phyloP scores from a whole-genome alignment of 2,113 vertebrate genomes.

The Cololabis saira region DNA sequence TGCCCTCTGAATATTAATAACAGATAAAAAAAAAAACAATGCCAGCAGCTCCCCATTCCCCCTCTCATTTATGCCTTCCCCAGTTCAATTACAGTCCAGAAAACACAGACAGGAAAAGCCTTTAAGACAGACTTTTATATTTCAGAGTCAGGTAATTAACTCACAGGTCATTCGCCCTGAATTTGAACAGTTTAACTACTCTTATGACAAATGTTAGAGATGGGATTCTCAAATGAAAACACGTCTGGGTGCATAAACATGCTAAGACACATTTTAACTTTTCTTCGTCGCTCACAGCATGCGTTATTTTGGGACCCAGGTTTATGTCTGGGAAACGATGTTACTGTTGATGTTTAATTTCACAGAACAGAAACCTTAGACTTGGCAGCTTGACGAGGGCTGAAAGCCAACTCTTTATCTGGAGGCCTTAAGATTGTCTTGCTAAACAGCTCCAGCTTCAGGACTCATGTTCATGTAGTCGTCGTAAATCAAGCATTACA shows the following conservation, averaged over 20 bases:
- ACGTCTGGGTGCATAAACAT: constrained; percentile 5
- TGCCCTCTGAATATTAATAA: constrained; percentile 72
- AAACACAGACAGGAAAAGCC: constrained; percentile 1
- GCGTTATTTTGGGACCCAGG: constrained; percentile 30
- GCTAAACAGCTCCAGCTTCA: constrained; percentile 70
- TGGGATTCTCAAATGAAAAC: constrained; percentile 6
- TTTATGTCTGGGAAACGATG: constrained; percentile 52
- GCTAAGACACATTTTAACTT: constrained; percentile 32
- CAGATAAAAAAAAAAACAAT: constrained; percentile 5
- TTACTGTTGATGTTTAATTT: constrained; percentile 60
- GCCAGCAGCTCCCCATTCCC: constrained; percentile 46
- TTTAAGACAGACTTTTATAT: constrained; percentile 1
- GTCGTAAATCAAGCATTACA: constrained; percentile 61
- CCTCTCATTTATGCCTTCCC: constrained; percentile 26
- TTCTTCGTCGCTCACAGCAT: constrained; percentile 25
- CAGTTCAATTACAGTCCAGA: constrained; percentile 27
- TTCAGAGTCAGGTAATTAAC: constrained; percentile 9
- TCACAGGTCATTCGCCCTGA: constrained; percentile 9
- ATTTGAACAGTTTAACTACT: constrained; percentile 20
- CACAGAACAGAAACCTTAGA: constrained; percentile 54
- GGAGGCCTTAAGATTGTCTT: constrained; percentile 60
- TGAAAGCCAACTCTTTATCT: constrained; percentile 63
- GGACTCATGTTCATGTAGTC: constrained; percentile 57
- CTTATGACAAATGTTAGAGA: constrained; percentile 11
- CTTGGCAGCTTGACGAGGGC: constrained; percentile 56